A percentile compares a stretch with the other conserved stretches of the same genome.
These are phyloP conservation scores for Autographa gamma DNA, from an alignment of 2,888 invertebrate species.

Conservation along the genomic window DNA sequence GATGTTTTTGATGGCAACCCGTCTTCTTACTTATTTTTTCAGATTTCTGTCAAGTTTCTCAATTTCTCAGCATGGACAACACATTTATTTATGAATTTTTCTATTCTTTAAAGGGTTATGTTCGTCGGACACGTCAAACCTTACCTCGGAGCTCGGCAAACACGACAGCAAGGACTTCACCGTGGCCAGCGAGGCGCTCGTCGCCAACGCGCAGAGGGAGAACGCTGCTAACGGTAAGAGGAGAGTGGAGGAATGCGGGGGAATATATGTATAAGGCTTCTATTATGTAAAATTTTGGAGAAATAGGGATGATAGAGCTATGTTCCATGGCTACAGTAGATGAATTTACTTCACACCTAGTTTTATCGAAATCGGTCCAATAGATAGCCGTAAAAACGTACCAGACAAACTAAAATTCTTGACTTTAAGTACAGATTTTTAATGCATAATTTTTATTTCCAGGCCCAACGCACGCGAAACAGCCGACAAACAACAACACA, in stretches of 20 bases:
- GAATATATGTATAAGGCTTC: neutral
- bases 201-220: conserved; percentile 75
- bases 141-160: conserved; percentile 72
- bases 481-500: conserved; percentile 42
- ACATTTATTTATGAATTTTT: neutral
- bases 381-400: too few relatives aligned
- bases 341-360: too few relatives aligned
- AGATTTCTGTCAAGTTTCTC: too few relatives aligned
- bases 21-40: too few relatives aligned
- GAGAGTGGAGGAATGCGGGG: neutral
- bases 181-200: conserved; percentile 80
- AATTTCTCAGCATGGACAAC: too few relatives aligned
- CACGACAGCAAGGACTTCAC: conserved; percentile 76
- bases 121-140: conserved; percentile 90
- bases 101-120: conserved; percentile 72
- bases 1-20: too few relatives aligned
- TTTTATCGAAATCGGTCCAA: too few relatives aligned
- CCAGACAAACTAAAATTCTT: too few relatives aligned
- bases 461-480: conserved; percentile 54
- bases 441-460: neutral
- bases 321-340: too few relatives aligned
- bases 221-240: conserved; percentile 66
- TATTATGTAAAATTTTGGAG: too few relatives aligned
- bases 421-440: too few relatives aligned
- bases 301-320: too few relatives aligned